Evolutionary conservation across 2,113 vertebrate genomes (phyloP), one percentile per base, ranked within the genome.

Genomic region (Labeo catla): DNA sequence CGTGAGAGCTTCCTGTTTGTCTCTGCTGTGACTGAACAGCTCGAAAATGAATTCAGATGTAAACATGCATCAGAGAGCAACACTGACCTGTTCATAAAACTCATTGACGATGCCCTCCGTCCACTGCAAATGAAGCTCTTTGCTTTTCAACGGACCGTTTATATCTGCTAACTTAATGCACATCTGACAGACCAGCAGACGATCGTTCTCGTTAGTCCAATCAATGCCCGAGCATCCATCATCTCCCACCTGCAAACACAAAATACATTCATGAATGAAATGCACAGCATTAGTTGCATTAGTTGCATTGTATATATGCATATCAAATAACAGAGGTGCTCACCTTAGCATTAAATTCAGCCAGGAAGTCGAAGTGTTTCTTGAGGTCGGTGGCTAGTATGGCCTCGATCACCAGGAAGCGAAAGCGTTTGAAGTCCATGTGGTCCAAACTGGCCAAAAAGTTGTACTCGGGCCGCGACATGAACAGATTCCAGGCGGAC

Each of bases 121-220:
- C 98, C 98, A 99, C 92, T 97, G 96, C 77, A 99, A 95, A 83
- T 99, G 98, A 76, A 99, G 95, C 3, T 98, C 97, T 90, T 98
- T 98, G 92, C 95, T 94, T 79, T 99, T 99, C 65, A 98, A 96
- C 6, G 98, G 98, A 28, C 98, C 98, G 0, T 99, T 99, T 92
- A 99, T 97, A 87, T 99, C 98, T 0, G 98, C 98, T 89, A 99
- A 92, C 84, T 99, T 99, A 91, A 99, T 99, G 90, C 98, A 99
- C 98, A 99, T 99, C 91, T 99, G 98, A 87, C 98, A 99, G 15
- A 99, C 97, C 90, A 99, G 92, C 63, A 99, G 88, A 81, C 98
- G 96, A 91, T 99, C 98, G 0, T 99, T 99, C 93, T 99, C 98
- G 4, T 99, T 99, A 45, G 96, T 94, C 98, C 98, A 99, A 70